phyloP scores from a whole-genome alignment of 2,797 vertebrate species.

The Mastacembelus armatus region DNA sequence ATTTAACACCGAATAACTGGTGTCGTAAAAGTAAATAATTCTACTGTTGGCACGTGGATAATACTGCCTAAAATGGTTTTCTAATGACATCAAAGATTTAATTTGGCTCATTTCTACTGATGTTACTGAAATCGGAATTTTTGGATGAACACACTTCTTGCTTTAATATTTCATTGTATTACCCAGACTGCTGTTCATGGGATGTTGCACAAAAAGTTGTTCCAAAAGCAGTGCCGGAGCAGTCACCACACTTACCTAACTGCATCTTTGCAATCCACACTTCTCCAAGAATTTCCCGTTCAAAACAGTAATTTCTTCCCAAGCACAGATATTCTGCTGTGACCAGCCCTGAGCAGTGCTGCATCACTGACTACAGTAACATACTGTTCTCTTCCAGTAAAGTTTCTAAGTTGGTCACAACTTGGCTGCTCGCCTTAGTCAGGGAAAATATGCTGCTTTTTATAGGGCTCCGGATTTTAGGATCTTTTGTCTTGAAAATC shows the following conservation, averaged over 20 bases:
- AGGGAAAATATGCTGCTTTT: conserved; percentile 70
- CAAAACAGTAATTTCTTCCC: conserved; percentile 60
- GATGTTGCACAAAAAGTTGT: too few species aligned
- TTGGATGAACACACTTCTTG: too few species aligned
- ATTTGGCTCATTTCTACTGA: too few species aligned
- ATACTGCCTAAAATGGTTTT: too few species aligned
- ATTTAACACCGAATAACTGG: too few species aligned
- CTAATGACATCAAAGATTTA: too few species aligned
- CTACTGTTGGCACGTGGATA: too few species aligned
- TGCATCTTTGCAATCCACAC: conserved; percentile 47
- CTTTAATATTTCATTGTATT: too few species aligned
- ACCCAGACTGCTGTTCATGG: too few species aligned
- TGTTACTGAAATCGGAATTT: too few species aligned
- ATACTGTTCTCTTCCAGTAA: conserved; percentile 71
- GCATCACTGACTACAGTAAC: conserved; percentile 64
- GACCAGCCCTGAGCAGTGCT: conserved; percentile 47
- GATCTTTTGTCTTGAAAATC: conserved; percentile 67
- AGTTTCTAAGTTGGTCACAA: conserved; percentile 77
- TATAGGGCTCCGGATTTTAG: conserved; percentile 65
- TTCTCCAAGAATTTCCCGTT: conserved; percentile 43
- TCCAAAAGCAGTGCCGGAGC: too few species aligned
- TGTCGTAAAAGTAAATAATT: too few species aligned
- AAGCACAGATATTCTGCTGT: conserved; percentile 61
- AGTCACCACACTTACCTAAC: conserved; percentile 44
- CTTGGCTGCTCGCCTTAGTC: conserved; percentile 66